phyloP scores from a whole-genome alignment of 2,113 vertebrate genomes.

The Percina caprodes region DNA sequence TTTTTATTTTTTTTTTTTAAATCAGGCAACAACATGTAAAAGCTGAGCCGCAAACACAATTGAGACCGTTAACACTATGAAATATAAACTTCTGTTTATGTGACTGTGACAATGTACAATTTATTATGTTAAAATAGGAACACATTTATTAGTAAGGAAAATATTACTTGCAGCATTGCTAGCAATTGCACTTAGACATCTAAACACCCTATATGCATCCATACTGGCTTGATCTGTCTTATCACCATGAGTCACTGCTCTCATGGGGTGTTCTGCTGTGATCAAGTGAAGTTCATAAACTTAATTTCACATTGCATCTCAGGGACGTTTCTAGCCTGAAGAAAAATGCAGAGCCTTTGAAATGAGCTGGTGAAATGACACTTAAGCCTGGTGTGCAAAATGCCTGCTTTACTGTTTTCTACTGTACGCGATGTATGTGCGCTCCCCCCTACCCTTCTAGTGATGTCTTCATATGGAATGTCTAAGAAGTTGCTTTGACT shows the following conservation, averaged over 20 bases:
- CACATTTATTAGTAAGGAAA: background rate
- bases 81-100: background rate
- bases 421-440: conserved; percentile 29
- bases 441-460: conserved; percentile 4
- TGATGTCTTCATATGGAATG: conserved; percentile 38
- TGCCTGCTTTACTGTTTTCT: conserved; percentile 19
- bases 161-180: background rate
- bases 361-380: conserved; percentile 60
- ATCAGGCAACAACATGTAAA: too few relatives aligned
- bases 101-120: background rate
- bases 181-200: background rate
- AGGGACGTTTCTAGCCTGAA: conserved; percentile 51
- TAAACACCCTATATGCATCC: background rate
- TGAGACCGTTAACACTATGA: too few relatives aligned
- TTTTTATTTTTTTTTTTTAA: too few relatives aligned
- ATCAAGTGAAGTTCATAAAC: conserved; percentile 70
- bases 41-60: too few relatives aligned
- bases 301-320: conserved; percentile 68
- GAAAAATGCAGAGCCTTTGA: conserved; percentile 66
- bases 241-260: conserved; percentile 50
- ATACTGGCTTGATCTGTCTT: conserved; percentile 13
- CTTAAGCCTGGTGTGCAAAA: conserved; percentile 52
- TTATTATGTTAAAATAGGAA: background rate
- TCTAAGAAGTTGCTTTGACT: conserved; percentile 3
- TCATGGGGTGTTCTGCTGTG: conserved; percentile 33